A percentile compares a stretch with the other conserved stretches of the same genome.
Evolutionary conservation across 2,888 invertebrate species (phyloP).

Genomic region (Catocala nupta): DNA sequence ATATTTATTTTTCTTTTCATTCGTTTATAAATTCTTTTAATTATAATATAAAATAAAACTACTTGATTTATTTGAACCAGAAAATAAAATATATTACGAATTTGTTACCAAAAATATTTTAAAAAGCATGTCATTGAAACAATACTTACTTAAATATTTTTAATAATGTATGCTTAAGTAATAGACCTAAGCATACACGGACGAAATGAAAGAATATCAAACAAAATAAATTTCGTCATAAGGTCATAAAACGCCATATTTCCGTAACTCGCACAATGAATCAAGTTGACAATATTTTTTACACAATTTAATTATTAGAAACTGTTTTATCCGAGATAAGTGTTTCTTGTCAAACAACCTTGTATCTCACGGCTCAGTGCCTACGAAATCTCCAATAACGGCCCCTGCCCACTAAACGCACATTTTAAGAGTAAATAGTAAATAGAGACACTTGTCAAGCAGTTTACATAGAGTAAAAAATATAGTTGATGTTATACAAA

Average conservation of each 20-base stretch:
- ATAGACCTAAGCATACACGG: too few species aligned
- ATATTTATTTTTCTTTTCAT: too few species aligned
- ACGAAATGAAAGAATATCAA: background rate
- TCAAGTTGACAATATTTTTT: conserved; percentile 41
- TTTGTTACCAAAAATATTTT: too few species aligned
- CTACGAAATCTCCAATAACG: conserved; percentile 67
- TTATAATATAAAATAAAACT: too few species aligned
- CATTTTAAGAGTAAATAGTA: conserved; percentile 25
- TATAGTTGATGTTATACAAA: conserved; percentile 7
- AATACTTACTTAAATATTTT: too few species aligned
- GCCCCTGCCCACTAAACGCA: conserved; percentile 46
- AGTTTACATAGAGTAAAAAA: conserved; percentile 6
- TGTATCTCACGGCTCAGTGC: conserved; percentile 75
- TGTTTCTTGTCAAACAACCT: conserved; percentile 70
- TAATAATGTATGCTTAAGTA: too few species aligned
- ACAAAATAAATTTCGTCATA: background rate
- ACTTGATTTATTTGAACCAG: too few species aligned
- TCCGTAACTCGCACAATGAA: conserved; percentile 12
- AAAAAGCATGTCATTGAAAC: too few species aligned
- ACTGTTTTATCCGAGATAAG: conserved; percentile 59
- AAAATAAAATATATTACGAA: too few species aligned
- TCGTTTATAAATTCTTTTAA: too few species aligned
- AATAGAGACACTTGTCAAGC: conserved; percentile 31
- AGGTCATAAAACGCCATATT: background rate
- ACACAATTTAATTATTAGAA: conserved; percentile 60